These are phyloP conservation scores for Timema podura DNA, from an alignment of 2,888 invertebrate species.

Conservation along the genomic window DNA sequence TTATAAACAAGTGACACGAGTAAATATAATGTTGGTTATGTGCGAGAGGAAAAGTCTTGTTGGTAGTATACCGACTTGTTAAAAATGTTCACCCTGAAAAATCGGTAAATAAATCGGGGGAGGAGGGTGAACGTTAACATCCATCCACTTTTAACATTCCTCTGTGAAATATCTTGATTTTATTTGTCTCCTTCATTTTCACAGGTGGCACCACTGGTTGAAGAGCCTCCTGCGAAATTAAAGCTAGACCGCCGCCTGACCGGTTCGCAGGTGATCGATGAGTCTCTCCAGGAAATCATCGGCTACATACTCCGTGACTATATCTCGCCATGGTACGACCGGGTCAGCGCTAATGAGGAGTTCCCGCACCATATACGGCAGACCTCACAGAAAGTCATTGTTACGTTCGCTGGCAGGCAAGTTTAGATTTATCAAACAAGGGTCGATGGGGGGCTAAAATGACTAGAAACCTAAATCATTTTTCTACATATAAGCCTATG, in stretches of 20 bases:
- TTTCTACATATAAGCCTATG: too few species aligned
- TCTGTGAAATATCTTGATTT: too few species aligned
- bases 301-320: conserved; percentile 77
- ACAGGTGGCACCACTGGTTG: conserved; percentile 25
- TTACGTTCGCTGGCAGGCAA: conserved; percentile 68
- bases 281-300: conserved; percentile 78
- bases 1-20: too few species aligned
- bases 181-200: background rate
- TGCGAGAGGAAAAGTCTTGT: too few species aligned
- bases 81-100: too few species aligned
- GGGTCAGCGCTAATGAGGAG: conserved; percentile 61
- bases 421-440: conserved; percentile 15
- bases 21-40: too few species aligned
- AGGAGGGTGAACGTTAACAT: too few species aligned
- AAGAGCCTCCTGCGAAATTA: background rate
- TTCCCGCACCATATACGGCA: conserved; percentile 66
- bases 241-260: conserved; percentile 61
- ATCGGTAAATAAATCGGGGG: too few species aligned
- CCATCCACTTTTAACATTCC: too few species aligned
- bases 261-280: conserved; percentile 81
- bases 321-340: conserved; percentile 60
- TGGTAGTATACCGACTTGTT: too few species aligned
- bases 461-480: too few species aligned
- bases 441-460: too few species aligned
- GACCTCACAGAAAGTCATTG: conserved; percentile 65